These are phyloP conservation scores for Saturnia pavonia DNA, from an alignment of 2,888 invertebrate genomes.

Conservation along the genomic window DNA sequence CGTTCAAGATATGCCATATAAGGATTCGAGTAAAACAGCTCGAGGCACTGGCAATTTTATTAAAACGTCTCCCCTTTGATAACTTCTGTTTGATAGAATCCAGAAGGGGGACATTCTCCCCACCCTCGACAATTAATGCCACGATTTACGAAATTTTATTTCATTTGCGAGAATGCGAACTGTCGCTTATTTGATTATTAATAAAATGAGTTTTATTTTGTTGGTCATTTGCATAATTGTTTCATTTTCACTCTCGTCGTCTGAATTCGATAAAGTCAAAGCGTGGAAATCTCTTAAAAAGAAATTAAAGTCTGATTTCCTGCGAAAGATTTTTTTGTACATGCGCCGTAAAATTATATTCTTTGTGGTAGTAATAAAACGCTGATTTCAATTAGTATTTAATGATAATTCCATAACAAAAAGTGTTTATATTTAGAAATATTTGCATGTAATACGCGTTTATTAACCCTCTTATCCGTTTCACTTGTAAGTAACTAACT, in stretches of 20 bases:
- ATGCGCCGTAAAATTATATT: constrained; percentile 31
- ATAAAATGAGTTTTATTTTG: constrained; percentile 80
- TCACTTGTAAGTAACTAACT: too few species aligned
- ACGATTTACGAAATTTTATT: constrained; percentile 77
- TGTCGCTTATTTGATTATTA: constrained; percentile 77
- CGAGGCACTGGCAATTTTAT: constrained; percentile 75
- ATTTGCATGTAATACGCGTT: too few species aligned
- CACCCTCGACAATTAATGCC: constrained; percentile 69
- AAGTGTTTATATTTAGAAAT: neutral
- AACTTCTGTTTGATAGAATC: constrained; percentile 19
- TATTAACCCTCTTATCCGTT: too few species aligned
- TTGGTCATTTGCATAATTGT: constrained; percentile 77
- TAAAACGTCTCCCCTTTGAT: constrained; percentile 50
- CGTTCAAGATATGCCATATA: constrained; percentile 58
- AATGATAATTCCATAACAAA: neutral
- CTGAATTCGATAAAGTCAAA: constrained; percentile 64
- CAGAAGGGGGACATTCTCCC: constrained; percentile 29
- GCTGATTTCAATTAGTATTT: neutral
- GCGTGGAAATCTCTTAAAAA: constrained; percentile 61
- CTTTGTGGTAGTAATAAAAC: neutral
- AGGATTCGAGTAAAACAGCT: constrained; percentile 68
- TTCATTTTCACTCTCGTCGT: constrained; percentile 70
- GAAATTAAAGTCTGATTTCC: constrained; percentile 64
- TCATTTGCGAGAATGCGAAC: constrained; percentile 68
- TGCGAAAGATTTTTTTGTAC: constrained; percentile 50